Evolutionary conservation across 2,888 invertebrate genomes (phyloP).

Genomic region (Drosophila kambysellisi): DNA sequence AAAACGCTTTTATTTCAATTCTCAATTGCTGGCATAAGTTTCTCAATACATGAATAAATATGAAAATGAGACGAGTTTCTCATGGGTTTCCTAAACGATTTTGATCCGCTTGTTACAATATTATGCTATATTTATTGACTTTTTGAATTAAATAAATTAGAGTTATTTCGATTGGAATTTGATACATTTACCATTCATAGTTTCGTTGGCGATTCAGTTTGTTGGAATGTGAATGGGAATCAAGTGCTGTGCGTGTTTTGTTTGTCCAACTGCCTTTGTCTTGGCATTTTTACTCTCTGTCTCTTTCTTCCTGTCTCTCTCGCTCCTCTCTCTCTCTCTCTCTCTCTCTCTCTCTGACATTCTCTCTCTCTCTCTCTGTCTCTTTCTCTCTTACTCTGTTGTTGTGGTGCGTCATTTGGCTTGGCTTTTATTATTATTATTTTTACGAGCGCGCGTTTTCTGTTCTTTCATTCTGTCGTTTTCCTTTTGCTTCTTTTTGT

Average conservation of each 20-base stretch:
- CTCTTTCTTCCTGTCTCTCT: not conserved
- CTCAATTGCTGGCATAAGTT: not conserved
- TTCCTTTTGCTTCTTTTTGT: conserved; percentile 43
- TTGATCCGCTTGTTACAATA: no score
- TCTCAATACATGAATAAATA: not conserved
- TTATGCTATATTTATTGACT: not conserved
- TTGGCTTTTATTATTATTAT: conserved; percentile 80
- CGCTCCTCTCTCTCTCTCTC: not conserved
- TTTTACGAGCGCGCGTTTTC: conserved; percentile 68
- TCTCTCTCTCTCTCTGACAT: not conserved
- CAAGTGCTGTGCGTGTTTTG: conserved; percentile 34
- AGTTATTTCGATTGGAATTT: not conserved
- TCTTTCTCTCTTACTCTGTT: conserved; percentile 1
- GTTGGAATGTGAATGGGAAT: not conserved
- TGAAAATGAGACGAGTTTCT: not conserved
- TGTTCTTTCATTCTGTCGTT: conserved; percentile 34
- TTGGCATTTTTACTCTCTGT: conserved; percentile 16
- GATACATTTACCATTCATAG: not conserved
- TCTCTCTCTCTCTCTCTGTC: not conserved
- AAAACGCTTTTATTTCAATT: not conserved
- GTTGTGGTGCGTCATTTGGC: conserved; percentile 64
- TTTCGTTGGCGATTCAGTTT: conserved; percentile 1
- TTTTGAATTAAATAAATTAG: not conserved
- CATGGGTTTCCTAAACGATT: no score
- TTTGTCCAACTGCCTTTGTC: conserved; percentile 46